Evolutionary conservation across 2,113 vertebrate genomes (phyloP).

Genomic region (Notechis scutatus): DNA sequence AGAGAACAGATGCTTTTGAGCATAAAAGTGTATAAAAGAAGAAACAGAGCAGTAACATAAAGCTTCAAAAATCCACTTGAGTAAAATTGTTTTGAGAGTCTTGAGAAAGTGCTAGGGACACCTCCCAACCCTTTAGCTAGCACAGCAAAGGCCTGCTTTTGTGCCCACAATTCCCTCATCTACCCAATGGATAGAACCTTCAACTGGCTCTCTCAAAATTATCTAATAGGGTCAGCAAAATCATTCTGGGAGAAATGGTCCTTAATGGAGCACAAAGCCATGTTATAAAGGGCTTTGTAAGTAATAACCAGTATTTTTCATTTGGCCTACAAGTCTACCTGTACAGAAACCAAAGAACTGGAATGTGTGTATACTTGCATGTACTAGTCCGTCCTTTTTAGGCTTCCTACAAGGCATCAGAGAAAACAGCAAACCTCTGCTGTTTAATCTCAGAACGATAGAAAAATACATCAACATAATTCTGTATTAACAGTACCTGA

Average conservation of each 20-base stretch:
- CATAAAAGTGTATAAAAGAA: not conserved
- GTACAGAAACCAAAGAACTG: not conserved
- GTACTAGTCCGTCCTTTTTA: not conserved
- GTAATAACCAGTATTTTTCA: not conserved
- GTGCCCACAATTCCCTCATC: not conserved
- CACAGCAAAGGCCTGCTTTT: not conserved
- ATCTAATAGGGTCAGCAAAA: not conserved
- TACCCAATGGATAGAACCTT: not conserved
- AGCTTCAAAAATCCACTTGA: not conserved
- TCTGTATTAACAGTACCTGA: not conserved
- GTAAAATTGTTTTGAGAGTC: not conserved
- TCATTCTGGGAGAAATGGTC: not conserved
- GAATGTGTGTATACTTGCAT: not conserved
- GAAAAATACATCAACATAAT: not conserved
- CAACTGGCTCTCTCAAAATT: not conserved
- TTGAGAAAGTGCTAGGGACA: not conserved
- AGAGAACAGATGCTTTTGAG: not conserved
- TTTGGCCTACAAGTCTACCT: not conserved
- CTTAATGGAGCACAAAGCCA: not conserved
- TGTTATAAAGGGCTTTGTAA: not conserved
- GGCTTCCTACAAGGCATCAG: not conserved
- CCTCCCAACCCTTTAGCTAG: not conserved
- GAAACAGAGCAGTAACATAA: not conserved
- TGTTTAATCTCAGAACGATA: not conserved
- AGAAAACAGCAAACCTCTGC: not conserved